Conservation (phyloP, 64 coral and sea anemone genomes). For the Montipora capricornis region DNA sequence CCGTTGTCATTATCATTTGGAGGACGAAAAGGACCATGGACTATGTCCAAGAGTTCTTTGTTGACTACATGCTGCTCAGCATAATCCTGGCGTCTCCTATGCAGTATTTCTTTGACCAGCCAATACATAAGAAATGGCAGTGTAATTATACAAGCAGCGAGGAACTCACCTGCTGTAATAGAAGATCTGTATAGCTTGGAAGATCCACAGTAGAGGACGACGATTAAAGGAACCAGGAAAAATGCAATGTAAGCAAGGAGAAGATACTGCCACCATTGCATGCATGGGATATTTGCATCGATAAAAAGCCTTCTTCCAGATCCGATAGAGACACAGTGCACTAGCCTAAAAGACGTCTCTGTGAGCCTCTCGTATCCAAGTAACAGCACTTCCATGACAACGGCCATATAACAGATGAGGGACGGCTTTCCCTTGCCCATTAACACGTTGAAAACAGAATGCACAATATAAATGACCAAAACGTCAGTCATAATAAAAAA, state of each 20-base stretch:
- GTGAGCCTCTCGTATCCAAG: too few species aligned
- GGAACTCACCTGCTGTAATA: conserved; percentile 40
- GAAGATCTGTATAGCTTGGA: conserved; percentile 29
- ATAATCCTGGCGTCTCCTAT: neutral
- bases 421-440: conserved; percentile 13
- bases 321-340: too few species aligned
- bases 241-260: too few species aligned
- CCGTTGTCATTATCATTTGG: neutral
- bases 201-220: conserved; percentile 67
- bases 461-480: conserved; percentile 28
- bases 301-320: too few species aligned
- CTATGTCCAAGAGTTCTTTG: conserved; percentile 46
- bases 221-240: too few species aligned
- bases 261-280: too few species aligned
- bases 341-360: too few species aligned
- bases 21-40: conserved; percentile 59
- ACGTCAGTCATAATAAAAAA: conserved; percentile 26
- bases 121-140: conserved; percentile 67
- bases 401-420: conserved; percentile 49
- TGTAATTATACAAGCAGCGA: conserved; percentile 66
- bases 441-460: neutral
- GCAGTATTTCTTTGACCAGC: neutral
- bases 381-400: conserved; percentile 49
- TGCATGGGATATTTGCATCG: too few species aligned
- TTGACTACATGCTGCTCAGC: neutral